Evolutionary conservation across 2,888 invertebrate species (phyloP), one percentile per base, ranked within the genome.

Genomic region (Dryobota labecula): DNA sequence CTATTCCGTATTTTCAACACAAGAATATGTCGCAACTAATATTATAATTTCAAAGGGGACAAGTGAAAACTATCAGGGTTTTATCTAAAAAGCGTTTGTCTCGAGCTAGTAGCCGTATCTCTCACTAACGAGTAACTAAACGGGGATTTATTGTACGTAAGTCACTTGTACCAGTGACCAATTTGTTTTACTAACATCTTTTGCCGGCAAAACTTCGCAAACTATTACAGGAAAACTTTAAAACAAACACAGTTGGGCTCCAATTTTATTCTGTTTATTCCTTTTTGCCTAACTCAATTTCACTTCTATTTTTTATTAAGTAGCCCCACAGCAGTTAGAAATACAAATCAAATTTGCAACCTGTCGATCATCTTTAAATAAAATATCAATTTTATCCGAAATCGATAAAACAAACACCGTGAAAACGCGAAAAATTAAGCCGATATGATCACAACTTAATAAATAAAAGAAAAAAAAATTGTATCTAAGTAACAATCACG

Each of bases 31-130:
- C 49, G 60, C 38, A 43, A 80, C 58, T 24, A 80, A 72, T 82
- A 76, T 69, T 74, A 70, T 71, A 73, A 85, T 73, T 75, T 71
- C 47, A 67, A 70, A 64, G 27, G 61, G 49, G 24, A 83, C 74
- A 73, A 70, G 69, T 57, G 49, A 36, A 64, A 65, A 70, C 73
- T 74, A 66, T 78, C 83, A 45, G 24, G n/a, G 61, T 38, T 76
- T 80, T 85, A 87, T 85, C 84, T 85, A 64, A 73, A 62, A 66
- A 76, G 64, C 78, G 77, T 82, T 83, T 80, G 76, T 84, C 78
- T 79, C 47, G 30, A 33, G 36, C 68, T 45, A 53, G 58, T 15
- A 67, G 78, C 63, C 66, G 74, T 84, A 84, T 84, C 77, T 84
- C 47, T 45, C 41, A 45, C 85, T 84, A 84, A 84, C 78, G 78